Base-by-base conservation (phyloP, 2,113 vertebrate genomes). In the Sclerurus mexicanus region DNA sequence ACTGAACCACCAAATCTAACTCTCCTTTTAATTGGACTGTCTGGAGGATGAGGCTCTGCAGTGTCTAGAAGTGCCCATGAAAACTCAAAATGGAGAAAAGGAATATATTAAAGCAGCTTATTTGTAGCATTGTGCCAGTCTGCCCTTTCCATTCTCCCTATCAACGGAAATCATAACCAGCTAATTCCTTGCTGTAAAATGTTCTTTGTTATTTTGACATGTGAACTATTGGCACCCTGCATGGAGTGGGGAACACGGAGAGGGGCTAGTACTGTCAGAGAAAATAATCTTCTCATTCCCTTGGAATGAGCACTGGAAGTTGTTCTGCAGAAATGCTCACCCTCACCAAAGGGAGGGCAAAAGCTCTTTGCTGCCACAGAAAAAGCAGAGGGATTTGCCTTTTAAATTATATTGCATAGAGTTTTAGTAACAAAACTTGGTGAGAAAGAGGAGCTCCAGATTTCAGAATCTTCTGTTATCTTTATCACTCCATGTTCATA, bases 11-110 rank as follows among this genome's bases (percentile, higher is more conserved):
- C 9, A 10, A 58, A 69, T 50, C 81, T 56, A 94, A 87, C 74
- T 85, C 84, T 44, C 27, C 42, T 92, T 87, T 92, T 92, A 93
- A 92, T 79, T 94, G 91, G 77, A n/a, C 66, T 90, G n/a, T 81
- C 62, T 88, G 79, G 69, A 79, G n/a, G 67, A 87, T 84, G 55
- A 91, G 62, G 35, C 42, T 58, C 63, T 87, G 44, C 74, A 11
- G 62, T 23, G 30, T 76, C 58, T 81, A 18, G 30, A 95, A 92
- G 46, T 64, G 74, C 44, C 80, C 22, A 25, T 46, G 66, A 52
- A 93, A 94, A 93, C 64, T 87, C 53, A 55, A 46, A 67, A 78
- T 18, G 27, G 25, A 91, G 53, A 50, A 62, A 66, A 77, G 46
- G 9, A 62, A 91, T 91, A 42, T 59, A 33, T 80, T 80, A 47